These are phyloP conservation scores for Gymnoscopelus microlampas DNA, from an alignment of 2,797 vertebrate species.

Conservation along the genomic window DNA sequence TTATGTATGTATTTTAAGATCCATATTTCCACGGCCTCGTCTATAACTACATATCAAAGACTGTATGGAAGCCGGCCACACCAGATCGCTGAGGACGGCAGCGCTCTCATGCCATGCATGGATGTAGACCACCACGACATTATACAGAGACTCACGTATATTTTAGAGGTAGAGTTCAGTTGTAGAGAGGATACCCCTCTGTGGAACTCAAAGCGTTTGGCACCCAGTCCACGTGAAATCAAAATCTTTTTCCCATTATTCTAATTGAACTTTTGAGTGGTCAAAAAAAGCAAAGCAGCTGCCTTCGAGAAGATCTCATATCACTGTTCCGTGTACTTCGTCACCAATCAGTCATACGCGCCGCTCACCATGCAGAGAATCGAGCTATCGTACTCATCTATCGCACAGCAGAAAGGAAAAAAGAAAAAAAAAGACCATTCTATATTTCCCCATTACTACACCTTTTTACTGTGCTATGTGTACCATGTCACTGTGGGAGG, in stretches of 20 bases:
- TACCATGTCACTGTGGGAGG: conserved; percentile 85
- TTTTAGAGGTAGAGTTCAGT: conserved; percentile 50
- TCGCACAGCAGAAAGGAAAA: conserved; percentile 39
- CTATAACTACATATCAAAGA: conserved; percentile 80
- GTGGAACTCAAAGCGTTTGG: conserved; percentile 38
- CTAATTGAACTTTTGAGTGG: conserved; percentile 50
- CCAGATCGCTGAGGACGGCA: conserved; percentile 48
- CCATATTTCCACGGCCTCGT: conserved; percentile 69
- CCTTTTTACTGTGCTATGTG: conserved; percentile 82
- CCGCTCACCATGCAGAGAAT: conserved; percentile 64
- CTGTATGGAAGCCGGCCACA: conserved; percentile 60
- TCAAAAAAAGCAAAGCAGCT: conserved; percentile 39
- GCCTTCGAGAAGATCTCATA: conserved; percentile 68
- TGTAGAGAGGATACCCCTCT: conserved; percentile 46
- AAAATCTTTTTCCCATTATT: conserved; percentile 21
- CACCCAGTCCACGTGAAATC: conserved; percentile 32
- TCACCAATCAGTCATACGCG: conserved; percentile 53
- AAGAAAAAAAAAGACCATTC: conserved; percentile 45
- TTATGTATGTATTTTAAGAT: conserved; percentile 66
- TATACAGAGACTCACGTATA: conserved; percentile 57
- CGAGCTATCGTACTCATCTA: conserved; percentile 70
- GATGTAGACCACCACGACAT: conserved; percentile 60
- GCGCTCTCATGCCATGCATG: conserved; percentile 54
- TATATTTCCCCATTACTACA: conserved; percentile 75
- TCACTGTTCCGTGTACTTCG: conserved; percentile 49